A percentile compares a stretch with the other conserved stretches of the same genome.
Conservation (phyloP, 2,888 invertebrate species). For the Alentia gelatinosa region DNA sequence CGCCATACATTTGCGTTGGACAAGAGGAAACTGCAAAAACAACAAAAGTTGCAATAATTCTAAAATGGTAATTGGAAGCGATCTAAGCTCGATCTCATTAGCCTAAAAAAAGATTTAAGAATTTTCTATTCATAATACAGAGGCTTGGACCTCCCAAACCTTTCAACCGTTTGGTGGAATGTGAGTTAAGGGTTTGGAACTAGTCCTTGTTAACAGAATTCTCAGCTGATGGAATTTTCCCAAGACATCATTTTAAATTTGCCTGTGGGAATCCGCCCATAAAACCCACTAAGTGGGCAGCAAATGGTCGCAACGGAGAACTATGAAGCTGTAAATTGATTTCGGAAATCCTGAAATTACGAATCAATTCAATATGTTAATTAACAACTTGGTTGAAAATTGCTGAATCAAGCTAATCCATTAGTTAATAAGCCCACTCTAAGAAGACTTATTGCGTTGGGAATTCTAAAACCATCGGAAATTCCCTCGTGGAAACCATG, state of each 20-base stretch:
- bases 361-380: not conserved
- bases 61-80: too few relatives aligned
- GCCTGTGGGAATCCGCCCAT: not conserved
- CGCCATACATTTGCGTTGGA: too few relatives aligned
- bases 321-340: not conserved
- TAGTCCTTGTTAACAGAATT: too few relatives aligned
- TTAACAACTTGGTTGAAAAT: not conserved
- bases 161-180: too few relatives aligned
- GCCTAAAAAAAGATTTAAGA: too few relatives aligned
- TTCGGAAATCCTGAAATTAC: conserved; percentile 2
- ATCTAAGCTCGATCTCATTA: too few relatives aligned
- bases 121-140: too few relatives aligned
- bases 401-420: not conserved
- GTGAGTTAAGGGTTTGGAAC: too few relatives aligned
- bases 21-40: too few relatives aligned
- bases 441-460: not conserved
- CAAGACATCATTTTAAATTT: not conserved
- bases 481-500: not conserved
- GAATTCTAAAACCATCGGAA: not conserved
- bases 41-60: too few relatives aligned
- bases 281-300: not conserved
- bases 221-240: not conserved
- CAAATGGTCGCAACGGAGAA: not conserved
- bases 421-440: not conserved
- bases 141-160: too few relatives aligned